A percentile compares a stretch with the other conserved stretches of the same genome.
These are phyloP conservation scores for Scarus forsteni DNA, from an alignment of 2,797 vertebrate species.

Conservation along the genomic window DNA sequence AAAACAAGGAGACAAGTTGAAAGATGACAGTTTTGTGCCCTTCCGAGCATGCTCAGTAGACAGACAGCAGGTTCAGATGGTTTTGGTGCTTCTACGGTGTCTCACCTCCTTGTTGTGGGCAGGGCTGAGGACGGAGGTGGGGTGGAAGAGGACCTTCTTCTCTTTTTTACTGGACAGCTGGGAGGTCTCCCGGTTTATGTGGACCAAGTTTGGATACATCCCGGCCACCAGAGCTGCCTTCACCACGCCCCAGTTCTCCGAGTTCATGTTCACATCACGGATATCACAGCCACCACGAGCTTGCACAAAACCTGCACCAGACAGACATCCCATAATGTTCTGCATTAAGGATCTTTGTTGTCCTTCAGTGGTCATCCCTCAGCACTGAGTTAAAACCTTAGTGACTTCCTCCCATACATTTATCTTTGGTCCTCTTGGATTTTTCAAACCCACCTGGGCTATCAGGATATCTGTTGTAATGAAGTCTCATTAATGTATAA, in stretches of 20 bases:
- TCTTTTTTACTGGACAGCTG: constrained; percentile 86
- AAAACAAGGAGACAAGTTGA: too few relatives aligned
- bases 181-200: constrained; percentile 85
- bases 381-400: background rate
- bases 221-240: constrained; percentile 95
- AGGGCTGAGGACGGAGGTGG: constrained; percentile 91
- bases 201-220: constrained; percentile 94
- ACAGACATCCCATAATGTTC: too few relatives aligned
- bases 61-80: background rate
- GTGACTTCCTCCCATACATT: background rate
- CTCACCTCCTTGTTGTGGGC: constrained; percentile 90
- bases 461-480: too few relatives aligned
- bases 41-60: background rate
- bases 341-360: background rate
- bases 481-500: too few relatives aligned
- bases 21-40: too few relatives aligned
- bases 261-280: constrained; percentile 93
- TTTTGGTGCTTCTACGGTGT: background rate
- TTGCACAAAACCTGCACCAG: constrained; percentile 90
- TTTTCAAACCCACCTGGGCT: too few relatives aligned
- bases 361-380: background rate
- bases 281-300: constrained; percentile 92
- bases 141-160: constrained; percentile 92
- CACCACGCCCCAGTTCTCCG: constrained; percentile 97
- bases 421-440: too few relatives aligned